Evolutionary conservation across 2,888 invertebrate species (phyloP), one percentile per base, ranked within the genome.

Genomic region (Drosophila mimetica): DNA sequence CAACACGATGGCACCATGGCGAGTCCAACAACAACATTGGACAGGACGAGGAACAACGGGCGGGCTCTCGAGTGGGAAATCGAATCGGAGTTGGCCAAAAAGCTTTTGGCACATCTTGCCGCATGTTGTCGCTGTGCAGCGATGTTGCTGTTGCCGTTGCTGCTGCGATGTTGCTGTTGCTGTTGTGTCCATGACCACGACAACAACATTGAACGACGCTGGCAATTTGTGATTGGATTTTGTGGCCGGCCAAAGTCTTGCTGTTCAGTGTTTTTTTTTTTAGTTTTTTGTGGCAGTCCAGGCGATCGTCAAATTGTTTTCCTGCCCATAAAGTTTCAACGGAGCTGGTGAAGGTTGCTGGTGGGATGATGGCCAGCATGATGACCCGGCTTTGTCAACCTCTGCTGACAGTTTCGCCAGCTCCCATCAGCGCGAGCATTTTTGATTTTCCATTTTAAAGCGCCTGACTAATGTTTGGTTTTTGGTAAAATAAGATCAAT

Each of bases 161-260:
- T 32, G 36, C 9, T 34, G n/a, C n/a, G n/a, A n/a, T n/a, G 52
- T 30, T 41, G 48, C 18, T 66, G 44, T 44, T 44, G 44, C 14
- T 44, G 25, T 11, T 28, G 22, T 22, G 67, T 34, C 84, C 77
- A 80, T 74, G 79, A 75, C 81, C 66, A 84, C 80, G 81, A 77
- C 80, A 80, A 36, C 59, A 71, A 46, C 70, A 65, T 75, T 73
- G 55, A 77, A 75, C 60, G 60, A 71, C 77, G 65, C 65, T 81
- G 84, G 81, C 86, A 86, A 81, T 86, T 81, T 81, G 81, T 86
- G 81, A 86, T 86, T 86, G 81, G 67, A 80, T 77, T 86, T 71
- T 83, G 80, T 42, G 69, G 69, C 55, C 50, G 37, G 48, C 20
- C 30, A 42, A 32, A 16, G 37, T 58, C 58, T 41, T 48, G 16